Percentiles rank a stretch among this genome's conserved stretches.
phyloP scores from a whole-genome alignment of 2,888 invertebrate genomes.

The Tupiocoris notatus region DNA sequence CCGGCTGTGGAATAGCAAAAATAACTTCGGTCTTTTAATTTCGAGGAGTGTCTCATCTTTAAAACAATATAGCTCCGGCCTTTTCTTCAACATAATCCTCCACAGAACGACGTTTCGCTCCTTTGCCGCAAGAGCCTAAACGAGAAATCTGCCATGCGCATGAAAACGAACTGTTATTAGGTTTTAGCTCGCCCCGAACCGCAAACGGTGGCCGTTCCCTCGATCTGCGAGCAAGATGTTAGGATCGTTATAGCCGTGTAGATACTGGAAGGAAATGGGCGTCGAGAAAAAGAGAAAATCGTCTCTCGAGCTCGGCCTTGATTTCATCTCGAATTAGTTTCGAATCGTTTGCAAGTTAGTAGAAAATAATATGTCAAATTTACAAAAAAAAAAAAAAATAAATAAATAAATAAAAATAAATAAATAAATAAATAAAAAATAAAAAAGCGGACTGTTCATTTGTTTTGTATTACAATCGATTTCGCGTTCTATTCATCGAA shows the following conservation, averaged over 20 bases:
- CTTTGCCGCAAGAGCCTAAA: neutral
- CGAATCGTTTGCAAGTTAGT: no score
- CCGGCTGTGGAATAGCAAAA: neutral
- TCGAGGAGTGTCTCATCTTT: conserved; percentile 1
- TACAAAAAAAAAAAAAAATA: no score
- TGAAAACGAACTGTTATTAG: conserved; percentile 16
- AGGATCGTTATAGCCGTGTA: neutral
- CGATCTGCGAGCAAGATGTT: neutral
- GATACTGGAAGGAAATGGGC: neutral
- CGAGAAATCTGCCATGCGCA: conserved; percentile 10
- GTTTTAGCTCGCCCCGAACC: neutral
- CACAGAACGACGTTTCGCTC: neutral
- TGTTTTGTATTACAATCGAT: no score
- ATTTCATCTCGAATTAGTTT: no score
- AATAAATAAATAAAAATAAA: no score
- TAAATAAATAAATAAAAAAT: no score
- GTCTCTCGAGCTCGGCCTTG: no score
- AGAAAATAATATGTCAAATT: no score
- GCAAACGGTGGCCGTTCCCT: neutral
- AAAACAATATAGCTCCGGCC: conserved; percentile 14
- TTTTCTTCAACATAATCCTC: neutral
- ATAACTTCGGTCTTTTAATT: conserved; percentile 23
- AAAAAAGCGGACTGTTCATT: no score
- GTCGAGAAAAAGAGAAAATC: neutral
- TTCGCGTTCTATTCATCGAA: no score